Evolutionary conservation across 1,140 invertebrate species (phyloP), one percentile per base, ranked within the genome.

Genomic region (Drosophila ogumai): DNA sequence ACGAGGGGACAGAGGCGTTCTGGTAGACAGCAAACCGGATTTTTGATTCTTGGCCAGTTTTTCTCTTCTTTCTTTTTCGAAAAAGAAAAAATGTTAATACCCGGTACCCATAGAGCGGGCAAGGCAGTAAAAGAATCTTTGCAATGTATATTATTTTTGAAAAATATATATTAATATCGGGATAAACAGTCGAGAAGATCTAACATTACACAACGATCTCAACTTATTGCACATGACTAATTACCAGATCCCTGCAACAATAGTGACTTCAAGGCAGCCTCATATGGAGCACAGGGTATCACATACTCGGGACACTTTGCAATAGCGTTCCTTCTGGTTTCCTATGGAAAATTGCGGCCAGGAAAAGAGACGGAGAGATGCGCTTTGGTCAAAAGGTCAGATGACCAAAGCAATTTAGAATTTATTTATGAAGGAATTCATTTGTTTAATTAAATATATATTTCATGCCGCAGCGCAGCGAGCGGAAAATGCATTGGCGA

Each of bases 361-460:
- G 49, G 43, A 43, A 43, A 15, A 32, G 9, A 49, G 28, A 9
- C 3, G 43, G 22, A 36, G 34, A 38, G 34, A 55, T 44, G 43
- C 43, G 47, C 56, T 19, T 40, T 79, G 82, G 79, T 72, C 84
- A 88, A 88, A 80, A 66, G 84, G 78, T 88, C 84, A 90, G 50
- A 66, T 65, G 56, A 36, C 25, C 59, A 61, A 68, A 69, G 80
- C 57, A 82, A 69, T 82, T 67, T 66, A 57, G 28, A 69, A 69
- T 82, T 79, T 87, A 80, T 82, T 82, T 87, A 88, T 74, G 72
- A 72, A 58, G 40, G 52, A 54, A 75, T 73, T 74, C 68, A 57
- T 59, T 72, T 72, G 54, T 84, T 90, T 87, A 87, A 87, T 90
- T 84, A 87, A 90, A 88, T 69, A 69, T 75, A 69, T 79, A 61